Base-by-base conservation (phyloP, 2,888 invertebrate species). In the Boloria selene region DNA sequence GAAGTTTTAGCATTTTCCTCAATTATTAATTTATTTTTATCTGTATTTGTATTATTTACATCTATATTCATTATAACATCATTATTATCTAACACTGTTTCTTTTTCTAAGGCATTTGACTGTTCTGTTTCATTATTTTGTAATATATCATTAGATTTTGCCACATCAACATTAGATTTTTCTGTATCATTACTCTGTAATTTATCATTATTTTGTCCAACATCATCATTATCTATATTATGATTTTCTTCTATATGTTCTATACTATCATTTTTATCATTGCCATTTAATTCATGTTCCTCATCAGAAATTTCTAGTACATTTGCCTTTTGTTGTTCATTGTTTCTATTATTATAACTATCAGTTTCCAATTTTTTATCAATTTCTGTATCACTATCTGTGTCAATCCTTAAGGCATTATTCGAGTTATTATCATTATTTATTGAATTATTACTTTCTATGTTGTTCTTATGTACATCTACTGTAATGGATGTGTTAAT, bases 401-500 rank as follows among this genome's bases (percentile, higher is more conserved):
- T 56, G 13, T 56, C 56, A 22, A 56, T 56, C 44, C 17, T 13
- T 16, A 56, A 22, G 10, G 16, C 49, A 59, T 42, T 55, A 52
- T 61, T 72, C 50, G 59, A 17, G 45, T 22, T 51, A 38, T 44
- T 59, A 53, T 17, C 44, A 4, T 18, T 22, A 26, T 22, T 59
- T 16, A 69, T 62, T 13, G 5, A 55, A 49, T 61, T 1, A 44
- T 61, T 45, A 54, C 47, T 5, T 1, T 31, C 49, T 51, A 51
- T 17, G n/a, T 16, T 51, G 58, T 52, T 16, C 51, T 63, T 64
- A 62, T 80, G 75, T 49, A 76, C 65, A 74, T 79, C 76, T 61
- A 75, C 77, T 53, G 64, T 66, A 13, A 79, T 70, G 10, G 75
- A 69, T 60, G 77, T 69, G 69, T 72, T 77, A 0, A 78, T 64